Evolutionary conservation across 92 coral and sea anemone species (phyloP).

Genomic region (Actinernus sp.): DNA sequence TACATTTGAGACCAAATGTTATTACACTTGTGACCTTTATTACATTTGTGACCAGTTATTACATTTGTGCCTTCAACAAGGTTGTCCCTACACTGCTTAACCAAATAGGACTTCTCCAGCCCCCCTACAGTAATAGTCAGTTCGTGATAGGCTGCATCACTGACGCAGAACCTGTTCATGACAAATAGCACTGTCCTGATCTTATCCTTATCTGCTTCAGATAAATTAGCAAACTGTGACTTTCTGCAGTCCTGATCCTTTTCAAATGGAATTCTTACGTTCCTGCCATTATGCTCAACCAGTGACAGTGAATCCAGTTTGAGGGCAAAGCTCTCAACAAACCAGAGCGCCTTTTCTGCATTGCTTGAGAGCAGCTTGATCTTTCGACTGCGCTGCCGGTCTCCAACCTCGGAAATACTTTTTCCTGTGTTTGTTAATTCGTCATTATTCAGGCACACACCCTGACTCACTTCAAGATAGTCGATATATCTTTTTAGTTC

Average conservation of each 20-base stretch:
- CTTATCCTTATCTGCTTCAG: slow-evolving; percentile 23
- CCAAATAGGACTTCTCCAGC: slow-evolving; percentile 14
- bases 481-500: slow-evolving; percentile 8
- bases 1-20: too few species aligned
- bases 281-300: slow-evolving; percentile 5
- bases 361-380: slow-evolving; percentile 42
- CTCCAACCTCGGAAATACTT: slow-evolving; percentile 24
- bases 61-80: too few species aligned
- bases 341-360: slow-evolving; percentile 58
- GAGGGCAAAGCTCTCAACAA: slow-evolving; percentile 49
- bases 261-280: background rate
- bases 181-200: slow-evolving; percentile 12
- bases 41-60: too few species aligned
- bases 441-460: slow-evolving; percentile 14
- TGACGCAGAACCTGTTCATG: slow-evolving; percentile 39
- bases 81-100: slow-evolving; percentile 27
- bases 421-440: slow-evolving; percentile 25
- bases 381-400: slow-evolving; percentile 39
- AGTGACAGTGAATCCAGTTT: slow-evolving; percentile 30
- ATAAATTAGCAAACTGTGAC: slow-evolving; percentile 11
- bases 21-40: too few species aligned
- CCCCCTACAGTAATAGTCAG: slow-evolving; percentile 1
- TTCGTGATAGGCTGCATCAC: slow-evolving; percentile 50
- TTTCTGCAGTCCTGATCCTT: background rate
- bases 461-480: too few species aligned